Conservation (phyloP, 2,888 invertebrate genomes). For the Phyllotreta striolata region DNA sequence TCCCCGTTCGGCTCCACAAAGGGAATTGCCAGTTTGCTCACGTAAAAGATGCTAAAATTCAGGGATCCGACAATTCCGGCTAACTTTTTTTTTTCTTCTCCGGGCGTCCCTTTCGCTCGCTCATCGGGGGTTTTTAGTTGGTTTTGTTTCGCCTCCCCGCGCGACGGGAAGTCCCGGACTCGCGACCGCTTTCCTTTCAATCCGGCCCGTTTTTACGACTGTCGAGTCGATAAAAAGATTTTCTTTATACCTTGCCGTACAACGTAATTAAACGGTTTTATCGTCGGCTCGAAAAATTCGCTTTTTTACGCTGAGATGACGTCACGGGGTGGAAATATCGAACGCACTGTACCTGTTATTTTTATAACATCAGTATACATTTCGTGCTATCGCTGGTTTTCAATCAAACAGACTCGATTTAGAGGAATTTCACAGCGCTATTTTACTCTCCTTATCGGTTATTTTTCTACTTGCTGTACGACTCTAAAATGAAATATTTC, state of each 20-base stretch:
- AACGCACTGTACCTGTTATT: too few relatives aligned
- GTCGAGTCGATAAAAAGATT: conserved; percentile 18
- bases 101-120: conserved; percentile 7
- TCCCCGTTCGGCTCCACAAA: conserved; percentile 34
- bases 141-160: conserved; percentile 26
- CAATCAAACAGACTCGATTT: too few relatives aligned
- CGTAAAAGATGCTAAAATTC: conserved; percentile 39
- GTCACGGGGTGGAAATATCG: too few relatives aligned
- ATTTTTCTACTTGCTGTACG: too few relatives aligned
- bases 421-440: too few relatives aligned
- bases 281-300: neutral
- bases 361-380: too few relatives aligned
- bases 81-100: conserved; percentile 34
- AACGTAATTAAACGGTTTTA: conserved; percentile 8
- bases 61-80: conserved; percentile 32
- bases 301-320: too few relatives aligned
- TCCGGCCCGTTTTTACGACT: conserved; percentile 19
- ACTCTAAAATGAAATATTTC: too few relatives aligned
- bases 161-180: too few relatives aligned
- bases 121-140: conserved; percentile 28
- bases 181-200: conserved; percentile 24
- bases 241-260: conserved; percentile 1
- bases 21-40: conserved; percentile 38
- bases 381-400: too few relatives aligned
- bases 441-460: too few relatives aligned